Evolutionary conservation across 2,888 invertebrate species (phyloP), one percentile per base, ranked within the genome.

Genomic region (Erebia ligea): DNA sequence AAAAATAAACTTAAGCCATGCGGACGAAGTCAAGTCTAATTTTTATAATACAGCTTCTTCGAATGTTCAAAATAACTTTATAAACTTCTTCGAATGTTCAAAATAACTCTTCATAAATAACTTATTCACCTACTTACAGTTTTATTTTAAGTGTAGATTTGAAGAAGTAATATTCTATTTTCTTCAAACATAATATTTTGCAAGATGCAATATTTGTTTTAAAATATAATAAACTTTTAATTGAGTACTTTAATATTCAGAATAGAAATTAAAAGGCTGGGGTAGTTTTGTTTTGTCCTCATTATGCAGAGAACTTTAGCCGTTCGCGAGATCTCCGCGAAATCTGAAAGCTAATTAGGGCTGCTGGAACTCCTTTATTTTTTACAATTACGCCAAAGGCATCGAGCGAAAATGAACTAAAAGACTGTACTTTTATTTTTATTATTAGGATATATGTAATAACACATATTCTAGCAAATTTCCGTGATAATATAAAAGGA

Each of bases 311-410:
- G 68, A 73, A 65, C 65, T 74, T 72, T 63, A 70, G 70, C 59
- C 65, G 71, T 75, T 75, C 72, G 68, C 75, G 73, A 77, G 72
- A 76, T 77, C 74, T 76, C 75, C 71, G 72, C 70, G 71, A 75
- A 72, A 76, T 75, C 77, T 68, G 68, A 76, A 77, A 78, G 77
- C 77, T 78, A 76, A 78, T 78, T 78, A 78, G 70, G 73, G 71
- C 72, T 72, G 69, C 67, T 57, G 67, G 34, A 71, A 59, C 50
- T 66, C 68, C 72, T 73, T 66, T 70, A 72, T 76, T 75, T 73
- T 73, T 69, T 65, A 71, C 71, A 71, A 75, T 70, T 72, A 69
- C 66, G 79, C 77, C 76, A 79, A 74, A 69, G 57, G 67, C 68
- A 67, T 67, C 15, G 48, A 70, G 50, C 63, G 48, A 34, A 34